Evolutionary conservation across 2,113 vertebrate genomes (phyloP).

Genomic region (rat (Rattus norvegicus)): GRCr8 NC_086024.1:53319501-53320000

Average conservation of each 20-base stretch:
- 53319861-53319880: neutral
- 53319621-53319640: neutral
- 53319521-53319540: neutral
- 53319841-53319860: neutral
- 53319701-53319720: neutral
- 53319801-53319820: neutral
- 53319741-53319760: neutral
- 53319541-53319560: neutral
- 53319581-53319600: neutral
- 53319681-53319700: neutral
- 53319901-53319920: neutral
- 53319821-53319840: neutral
- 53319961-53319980: neutral
- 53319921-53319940: neutral
- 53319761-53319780: neutral
- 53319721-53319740: neutral
- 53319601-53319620: neutral
- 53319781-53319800: neutral
- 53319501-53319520: neutral
- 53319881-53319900: neutral
- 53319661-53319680: neutral
- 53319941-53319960: neutral
- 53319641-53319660: neutral
- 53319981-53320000: neutral
- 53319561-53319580: neutral